Conservation (phyloP, 1,140 invertebrate species). For the Globodera rostochiensis region DNA sequence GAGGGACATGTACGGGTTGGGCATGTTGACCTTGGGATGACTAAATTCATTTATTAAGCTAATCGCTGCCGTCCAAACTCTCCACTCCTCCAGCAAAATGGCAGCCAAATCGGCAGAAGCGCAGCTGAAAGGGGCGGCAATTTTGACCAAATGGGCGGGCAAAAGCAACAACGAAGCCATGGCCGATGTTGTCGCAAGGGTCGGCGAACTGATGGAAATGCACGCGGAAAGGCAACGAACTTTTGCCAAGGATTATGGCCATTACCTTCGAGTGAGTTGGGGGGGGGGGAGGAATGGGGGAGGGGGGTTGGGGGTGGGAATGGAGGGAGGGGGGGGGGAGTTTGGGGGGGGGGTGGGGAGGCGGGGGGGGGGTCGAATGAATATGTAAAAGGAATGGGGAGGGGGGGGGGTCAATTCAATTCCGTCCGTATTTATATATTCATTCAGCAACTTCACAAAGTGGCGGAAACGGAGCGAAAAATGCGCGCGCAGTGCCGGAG, state of each 20-base stretch:
- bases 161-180: slow-evolving; percentile 50
- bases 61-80: background rate
- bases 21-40: too few species aligned
- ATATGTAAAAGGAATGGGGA: too few species aligned
- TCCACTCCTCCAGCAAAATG: slow-evolving; percentile 31
- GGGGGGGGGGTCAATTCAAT: background rate
- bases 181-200: slow-evolving; percentile 50
- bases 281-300: too few species aligned
- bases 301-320: too few species aligned
- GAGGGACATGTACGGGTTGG: too few species aligned
- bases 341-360: slow-evolving; percentile 34
- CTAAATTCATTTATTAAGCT: background rate
- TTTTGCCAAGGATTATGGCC: slow-evolving; percentile 50
- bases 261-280: slow-evolving; percentile 43
- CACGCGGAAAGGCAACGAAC: slow-evolving; percentile 50
- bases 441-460: slow-evolving; percentile 47
- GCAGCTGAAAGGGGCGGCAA: slow-evolving; percentile 44
- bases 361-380: too few species aligned
- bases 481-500: slow-evolving; percentile 32
- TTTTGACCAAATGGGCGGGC: slow-evolving; percentile 44
- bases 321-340: too few species aligned
- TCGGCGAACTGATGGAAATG: slow-evolving; percentile 44
- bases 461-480: slow-evolving; percentile 46
- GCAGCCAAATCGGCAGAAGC: slow-evolving; percentile 43
- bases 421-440: too few species aligned